These are phyloP conservation scores for Amniataba percoides DNA, from an alignment of 2,797 vertebrate species.

Conservation along the genomic window DNA sequence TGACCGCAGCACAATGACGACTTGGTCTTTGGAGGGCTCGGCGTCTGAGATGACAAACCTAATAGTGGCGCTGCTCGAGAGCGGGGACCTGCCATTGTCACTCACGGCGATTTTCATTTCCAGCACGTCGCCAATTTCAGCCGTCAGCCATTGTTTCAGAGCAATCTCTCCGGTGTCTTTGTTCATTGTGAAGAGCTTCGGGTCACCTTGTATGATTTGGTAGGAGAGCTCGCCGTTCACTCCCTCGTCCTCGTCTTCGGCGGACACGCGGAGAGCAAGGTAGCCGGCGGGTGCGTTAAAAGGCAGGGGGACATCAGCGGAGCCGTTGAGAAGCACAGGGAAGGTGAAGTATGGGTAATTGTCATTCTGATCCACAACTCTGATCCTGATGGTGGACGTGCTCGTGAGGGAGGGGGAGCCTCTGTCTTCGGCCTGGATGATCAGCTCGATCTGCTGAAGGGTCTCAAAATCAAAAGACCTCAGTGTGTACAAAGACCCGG, in stretches of 20 bases:
- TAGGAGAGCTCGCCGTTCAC: constrained; percentile 75
- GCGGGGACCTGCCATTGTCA: constrained; percentile 74
- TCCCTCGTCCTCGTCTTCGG: constrained; percentile 79
- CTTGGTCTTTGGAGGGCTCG: constrained; percentile 79
- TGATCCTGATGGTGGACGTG: constrained; percentile 70
- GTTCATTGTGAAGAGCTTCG: constrained; percentile 77
- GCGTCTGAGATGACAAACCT: constrained; percentile 77
- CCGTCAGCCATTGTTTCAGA: constrained; percentile 73
- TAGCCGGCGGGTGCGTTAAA: constrained; percentile 73
- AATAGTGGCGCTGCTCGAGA: constrained; percentile 70
- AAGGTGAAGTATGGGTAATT: constrained; percentile 80
- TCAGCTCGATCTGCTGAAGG: constrained; percentile 75
- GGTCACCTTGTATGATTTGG: constrained; percentile 71
- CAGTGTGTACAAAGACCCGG: constrained; percentile 77
- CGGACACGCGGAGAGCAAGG: constrained; percentile 73
- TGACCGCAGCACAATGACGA: constrained; percentile 73
- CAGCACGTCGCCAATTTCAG: constrained; percentile 73
- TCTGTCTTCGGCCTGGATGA: constrained; percentile 78
- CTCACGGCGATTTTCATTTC: constrained; percentile 73
- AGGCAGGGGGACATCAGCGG: constrained; percentile 77
- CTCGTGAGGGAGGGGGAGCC: constrained; percentile 74
- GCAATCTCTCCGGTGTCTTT: constrained; percentile 78
- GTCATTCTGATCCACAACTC: constrained; percentile 84
- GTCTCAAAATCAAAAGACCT: constrained; percentile 81
- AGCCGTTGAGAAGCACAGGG: constrained; percentile 75